phyloP scores from a whole-genome alignment of 2,888 invertebrate genomes.

The Platerodrilus igneus region DNA sequence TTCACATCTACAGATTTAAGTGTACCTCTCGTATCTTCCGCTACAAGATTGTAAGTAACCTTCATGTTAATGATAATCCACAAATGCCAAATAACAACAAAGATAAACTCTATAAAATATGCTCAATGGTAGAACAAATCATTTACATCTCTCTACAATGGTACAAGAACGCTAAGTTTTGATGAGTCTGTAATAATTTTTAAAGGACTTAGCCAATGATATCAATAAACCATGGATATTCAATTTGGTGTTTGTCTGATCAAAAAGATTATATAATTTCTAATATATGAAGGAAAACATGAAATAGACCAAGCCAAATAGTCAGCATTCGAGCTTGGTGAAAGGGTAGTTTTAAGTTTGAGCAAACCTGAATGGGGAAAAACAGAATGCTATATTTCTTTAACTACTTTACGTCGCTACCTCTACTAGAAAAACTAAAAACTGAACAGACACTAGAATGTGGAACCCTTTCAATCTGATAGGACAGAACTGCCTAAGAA shows the following conservation, averaged over 20 bases:
- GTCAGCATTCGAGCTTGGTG: conserved; percentile 15
- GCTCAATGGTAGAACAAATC: conserved; percentile 6
- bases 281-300: no score
- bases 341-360: conserved; percentile 15
- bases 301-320: no score
- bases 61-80: conserved; percentile 6
- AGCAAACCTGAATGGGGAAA: conserved; percentile 7
- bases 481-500: conserved; percentile 11
- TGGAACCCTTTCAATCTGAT: conserved; percentile 15
- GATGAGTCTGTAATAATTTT: not conserved
- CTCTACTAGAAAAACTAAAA: conserved; percentile 18
- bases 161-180: not conserved
- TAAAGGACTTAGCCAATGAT: not conserved
- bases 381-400: conserved; percentile 19
- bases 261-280: no score
- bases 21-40: not conserved
- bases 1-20: not conserved
- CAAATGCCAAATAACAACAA: not conserved
- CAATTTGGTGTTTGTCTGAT: conserved; percentile 4
- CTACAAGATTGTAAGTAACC: not conserved
- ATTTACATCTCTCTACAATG: conserved; percentile 4
- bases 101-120: conserved; percentile 1
- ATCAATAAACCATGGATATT: conserved; percentile 2
- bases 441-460: conserved; percentile 16
- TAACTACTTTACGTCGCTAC: no score